Conservation (phyloP, 2,888 invertebrate species). For the Gastrophysa polygoni region DNA sequence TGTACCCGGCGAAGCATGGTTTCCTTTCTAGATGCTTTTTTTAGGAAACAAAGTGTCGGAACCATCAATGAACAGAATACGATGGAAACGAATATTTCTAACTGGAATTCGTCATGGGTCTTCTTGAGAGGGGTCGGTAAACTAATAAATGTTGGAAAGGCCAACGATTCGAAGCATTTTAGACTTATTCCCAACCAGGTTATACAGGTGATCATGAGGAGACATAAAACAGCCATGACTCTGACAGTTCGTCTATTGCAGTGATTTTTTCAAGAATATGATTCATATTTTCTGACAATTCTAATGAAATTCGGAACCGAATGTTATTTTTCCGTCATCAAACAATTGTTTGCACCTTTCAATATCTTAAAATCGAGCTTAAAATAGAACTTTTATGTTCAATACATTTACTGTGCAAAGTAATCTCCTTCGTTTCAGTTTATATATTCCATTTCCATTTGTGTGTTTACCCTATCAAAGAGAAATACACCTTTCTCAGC, state of each 20-base stretch:
- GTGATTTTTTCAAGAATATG: no score
- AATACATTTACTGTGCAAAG: no score
- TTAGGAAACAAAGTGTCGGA: not conserved
- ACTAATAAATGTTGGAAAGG: slow-evolving; percentile 5
- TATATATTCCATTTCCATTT: slow-evolving; percentile 5
- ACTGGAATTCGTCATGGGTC: slow-evolving; percentile 27
- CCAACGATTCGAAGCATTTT: not conserved
- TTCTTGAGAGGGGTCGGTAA: slow-evolving; percentile 27
- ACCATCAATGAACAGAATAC: slow-evolving; percentile 1
- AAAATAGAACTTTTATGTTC: not conserved
- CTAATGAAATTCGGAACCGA: no score
- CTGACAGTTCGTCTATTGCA: not conserved
- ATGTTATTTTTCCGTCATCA: no score
- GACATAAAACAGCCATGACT: no score
- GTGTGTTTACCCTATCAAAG: slow-evolving; percentile 15
- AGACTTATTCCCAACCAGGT: not conserved
- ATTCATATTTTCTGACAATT: no score
- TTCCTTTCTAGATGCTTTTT: not conserved
- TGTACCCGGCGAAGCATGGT: not conserved
- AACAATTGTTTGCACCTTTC: not conserved
- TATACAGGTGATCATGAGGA: no score
- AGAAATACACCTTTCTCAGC: slow-evolving; percentile 10
- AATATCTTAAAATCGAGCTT: not conserved
- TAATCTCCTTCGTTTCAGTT: no score
- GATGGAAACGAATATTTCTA: slow-evolving; percentile 17